Percentiles rank a stretch among this genome's conserved stretches.
Conservation (phyloP, 2,113 vertebrate species). For the Chaetura pelagica region DNA sequence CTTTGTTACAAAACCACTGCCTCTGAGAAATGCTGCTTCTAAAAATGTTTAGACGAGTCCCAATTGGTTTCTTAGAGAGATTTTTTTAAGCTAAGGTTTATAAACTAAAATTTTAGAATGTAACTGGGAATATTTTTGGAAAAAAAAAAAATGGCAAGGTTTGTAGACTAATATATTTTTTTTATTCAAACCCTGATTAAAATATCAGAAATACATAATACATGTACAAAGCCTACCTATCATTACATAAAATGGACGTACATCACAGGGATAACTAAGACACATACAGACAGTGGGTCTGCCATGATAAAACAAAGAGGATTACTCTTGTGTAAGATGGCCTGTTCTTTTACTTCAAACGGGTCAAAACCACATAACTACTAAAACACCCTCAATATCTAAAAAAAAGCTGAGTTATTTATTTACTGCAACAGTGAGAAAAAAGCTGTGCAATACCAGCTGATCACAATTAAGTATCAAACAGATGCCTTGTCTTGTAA, state of each 20-base stretch:
- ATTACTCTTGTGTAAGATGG: background rate
- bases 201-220: background rate
- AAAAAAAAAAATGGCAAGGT: background rate
- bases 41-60: background rate
- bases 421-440: background rate
- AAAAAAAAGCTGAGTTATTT: background rate
- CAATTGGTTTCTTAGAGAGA: background rate
- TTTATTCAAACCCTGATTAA: background rate
- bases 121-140: background rate
- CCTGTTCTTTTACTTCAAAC: background rate
- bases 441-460: background rate
- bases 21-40: background rate
- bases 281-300: background rate
- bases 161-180: background rate
- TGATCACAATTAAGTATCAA: background rate
- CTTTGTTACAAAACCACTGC: background rate
- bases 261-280: background rate
- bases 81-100: background rate
- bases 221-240: background rate
- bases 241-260: background rate
- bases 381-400: background rate
- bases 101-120: background rate
- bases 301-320: background rate
- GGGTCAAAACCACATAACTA: background rate
- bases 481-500: background rate